Base-by-base conservation (phyloP, 2,113 vertebrate species). In the Hippocampus comes region DNA sequence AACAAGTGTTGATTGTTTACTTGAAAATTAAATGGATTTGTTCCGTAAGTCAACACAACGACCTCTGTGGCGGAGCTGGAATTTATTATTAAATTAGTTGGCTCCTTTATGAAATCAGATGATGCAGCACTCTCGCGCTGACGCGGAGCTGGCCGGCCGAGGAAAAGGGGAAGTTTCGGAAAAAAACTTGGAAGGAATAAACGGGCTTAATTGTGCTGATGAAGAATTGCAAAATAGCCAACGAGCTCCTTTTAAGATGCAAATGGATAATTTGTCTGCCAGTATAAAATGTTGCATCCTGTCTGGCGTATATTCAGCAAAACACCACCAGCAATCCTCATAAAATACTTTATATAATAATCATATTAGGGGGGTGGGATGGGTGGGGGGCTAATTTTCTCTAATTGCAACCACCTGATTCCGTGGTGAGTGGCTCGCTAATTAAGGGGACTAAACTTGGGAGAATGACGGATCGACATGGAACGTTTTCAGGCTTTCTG, bases 331-430 rank as follows among this genome's bases (percentile, higher is more conserved):
- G 82, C 75, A 76, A 34, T 21, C 55, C 49, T 67, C 60, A 76
- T 83, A 82, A 87, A 81, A 76, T 66, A 23, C 38, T 78, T 84
- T 70, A 77, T 79, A 72, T 78, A 82, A 85, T 77, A 85, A 83
- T 82, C 60, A 82, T 84, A 90, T 82, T 83, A 82, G 69, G 71
- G 70, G 34, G 34, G 34, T 34, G 0, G 5, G 5, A 34, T 6
- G 34, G 34, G 34, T n/a, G 34, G 9, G 51, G 68, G 51, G 68
- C 76, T 80, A 76, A 67, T 86, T 89, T 81, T 73, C 72, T 80
- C 86, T 85, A 84, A 89, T 74, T 84, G 73, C 74, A 77, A 87
- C 79, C 81, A 82, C 86, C 41, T 82, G 85, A 86, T 74, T 81
- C 69, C 65, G 67, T 43, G 21, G 80, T 81, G 70, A 77, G 70